phyloP scores from a whole-genome alignment of 2,888 invertebrate species.

The Lissonota sp. region DNA sequence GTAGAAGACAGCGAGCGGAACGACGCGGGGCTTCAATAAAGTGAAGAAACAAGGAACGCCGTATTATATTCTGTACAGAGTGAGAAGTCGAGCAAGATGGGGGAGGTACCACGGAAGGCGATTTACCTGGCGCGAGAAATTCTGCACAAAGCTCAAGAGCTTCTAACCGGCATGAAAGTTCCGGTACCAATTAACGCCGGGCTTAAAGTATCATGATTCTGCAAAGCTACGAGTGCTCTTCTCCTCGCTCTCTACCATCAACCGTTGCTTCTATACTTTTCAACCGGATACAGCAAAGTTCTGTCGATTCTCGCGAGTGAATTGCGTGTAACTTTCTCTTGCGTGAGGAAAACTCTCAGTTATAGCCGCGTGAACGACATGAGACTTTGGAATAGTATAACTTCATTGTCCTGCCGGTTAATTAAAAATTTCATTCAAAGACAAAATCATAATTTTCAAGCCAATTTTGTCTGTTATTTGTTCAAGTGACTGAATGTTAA shows the following conservation, averaged over 20 bases:
- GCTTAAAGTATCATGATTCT: slow-evolving; percentile 62
- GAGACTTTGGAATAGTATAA: background rate
- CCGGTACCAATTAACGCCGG: slow-evolving; percentile 60
- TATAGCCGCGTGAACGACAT: background rate
- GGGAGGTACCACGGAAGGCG: slow-evolving; percentile 20
- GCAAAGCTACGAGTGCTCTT: slow-evolving; percentile 46
- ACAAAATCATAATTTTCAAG: no score
- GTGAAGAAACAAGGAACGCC: slow-evolving; percentile 29
- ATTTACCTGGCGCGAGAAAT: slow-evolving; percentile 49
- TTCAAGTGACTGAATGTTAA: background rate
- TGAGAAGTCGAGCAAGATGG: slow-evolving; percentile 16
- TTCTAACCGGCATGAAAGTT: slow-evolving; percentile 59
- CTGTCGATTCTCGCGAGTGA: slow-evolving; percentile 49
- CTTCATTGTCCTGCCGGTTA: background rate
- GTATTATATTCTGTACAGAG: slow-evolving; percentile 20
- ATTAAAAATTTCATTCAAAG: slow-evolving; percentile 25
- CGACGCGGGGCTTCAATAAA: slow-evolving; percentile 13
- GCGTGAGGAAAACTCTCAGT: slow-evolving; percentile 1
- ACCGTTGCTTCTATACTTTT: slow-evolving; percentile 28
- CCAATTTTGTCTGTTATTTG: no score
- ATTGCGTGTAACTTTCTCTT: slow-evolving; percentile 39
- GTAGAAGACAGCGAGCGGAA: slow-evolving; percentile 51
- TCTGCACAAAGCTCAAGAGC: slow-evolving; percentile 55
- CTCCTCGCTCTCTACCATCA: background rate
- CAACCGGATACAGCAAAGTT: slow-evolving; percentile 39